Conservation (phyloP, 2,113 vertebrate species). For the Heptranchias perlo region DNA sequence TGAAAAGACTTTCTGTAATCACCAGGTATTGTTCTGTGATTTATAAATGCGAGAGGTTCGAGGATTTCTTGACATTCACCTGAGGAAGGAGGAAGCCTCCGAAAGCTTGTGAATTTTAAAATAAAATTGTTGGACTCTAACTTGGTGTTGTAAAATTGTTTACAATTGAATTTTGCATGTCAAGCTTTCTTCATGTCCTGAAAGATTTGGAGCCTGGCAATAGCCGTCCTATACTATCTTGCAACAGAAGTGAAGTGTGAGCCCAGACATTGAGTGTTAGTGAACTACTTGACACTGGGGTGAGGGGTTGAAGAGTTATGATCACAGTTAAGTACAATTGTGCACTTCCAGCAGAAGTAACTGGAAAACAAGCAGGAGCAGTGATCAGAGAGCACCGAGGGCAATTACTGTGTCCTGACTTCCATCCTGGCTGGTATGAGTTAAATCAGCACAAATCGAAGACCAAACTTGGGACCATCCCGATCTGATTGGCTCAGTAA, state of each 20-base stretch:
- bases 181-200: not conserved
- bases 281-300: not conserved
- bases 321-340: not conserved
- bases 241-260: not conserved
- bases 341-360: not conserved
- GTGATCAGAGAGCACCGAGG: not conserved
- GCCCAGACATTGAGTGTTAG: not conserved
- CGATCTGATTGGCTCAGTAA: not conserved
- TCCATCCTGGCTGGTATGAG: not conserved
- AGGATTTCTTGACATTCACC: too few species aligned
- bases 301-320: not conserved
- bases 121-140: too few species aligned
- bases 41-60: too few species aligned
- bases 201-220: not conserved
- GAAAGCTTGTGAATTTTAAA: too few species aligned
- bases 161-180: not conserved
- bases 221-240: not conserved
- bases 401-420: not conserved
- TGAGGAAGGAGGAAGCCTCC: too few species aligned
- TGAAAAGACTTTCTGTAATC: too few species aligned
- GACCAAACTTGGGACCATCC: not conserved
- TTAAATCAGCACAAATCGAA: not conserved
- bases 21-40: too few species aligned
- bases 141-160: too few species aligned
- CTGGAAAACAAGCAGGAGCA: not conserved